Evolutionary conservation across 2,113 vertebrate species (phyloP), one percentile per base, ranked within the genome.

Genomic region (Serinus canaria): DNA sequence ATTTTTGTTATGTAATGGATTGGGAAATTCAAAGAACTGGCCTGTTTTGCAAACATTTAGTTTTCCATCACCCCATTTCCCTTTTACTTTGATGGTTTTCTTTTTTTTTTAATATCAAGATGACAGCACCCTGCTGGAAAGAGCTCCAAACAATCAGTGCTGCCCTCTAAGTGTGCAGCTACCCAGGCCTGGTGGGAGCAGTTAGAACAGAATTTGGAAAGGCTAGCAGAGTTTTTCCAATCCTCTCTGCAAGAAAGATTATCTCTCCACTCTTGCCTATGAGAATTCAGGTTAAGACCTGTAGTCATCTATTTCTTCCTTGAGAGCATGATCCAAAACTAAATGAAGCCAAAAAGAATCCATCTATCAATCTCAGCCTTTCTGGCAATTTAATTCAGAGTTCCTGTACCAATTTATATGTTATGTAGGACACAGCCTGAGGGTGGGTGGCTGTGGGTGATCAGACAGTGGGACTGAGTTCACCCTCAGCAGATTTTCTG

Each of bases 1-100:
- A 78, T 94, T 93, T 96, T 81, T 95, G 74, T 94, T 89, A 93
- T 64, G 52, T 90, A 97, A 97, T 91, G 49, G 73, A 90, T 78
- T 91, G 89, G 70, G 53, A 90, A 87, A 97, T 66, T 90, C 46
- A 72, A 73, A 95, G 78, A 88, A 62, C 50, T 5, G 17, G 35
- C 56, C 67, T 64, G 31, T 63, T 97, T 94, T 83, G 86, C 52
- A 96, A 92, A 95, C 53, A 67, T 89, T 96, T 93, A 50, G 5
- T 53, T 88, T 88, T 50, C 75, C 59, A 68, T 75, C 63, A 66
- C 22, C 56, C 23, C 13, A 64, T 18, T 55, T 67, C 33, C 44
- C 37, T 95, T 84, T 79, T 78, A 77, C 47, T 94, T 87, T 64
- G 59, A 83, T 84, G n/a, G 6, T 79, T 60, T 90, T 39, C 11